Evolutionary conservation across 2,113 vertebrate species (phyloP).

Genomic region (Oplegnathus fasciatus): DNA sequence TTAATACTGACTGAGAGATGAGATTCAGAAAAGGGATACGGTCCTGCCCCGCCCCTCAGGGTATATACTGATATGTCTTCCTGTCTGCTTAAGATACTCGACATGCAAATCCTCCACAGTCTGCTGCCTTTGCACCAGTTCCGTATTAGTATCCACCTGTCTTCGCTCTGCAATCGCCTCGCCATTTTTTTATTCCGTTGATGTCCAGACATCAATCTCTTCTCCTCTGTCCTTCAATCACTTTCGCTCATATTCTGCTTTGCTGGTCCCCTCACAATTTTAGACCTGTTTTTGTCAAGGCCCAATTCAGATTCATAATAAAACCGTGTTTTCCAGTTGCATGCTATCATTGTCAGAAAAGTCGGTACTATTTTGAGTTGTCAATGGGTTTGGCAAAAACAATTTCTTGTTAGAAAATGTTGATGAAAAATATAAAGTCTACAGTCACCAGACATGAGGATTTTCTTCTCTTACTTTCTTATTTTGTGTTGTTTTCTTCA

Average conservation of each 20-base stretch:
- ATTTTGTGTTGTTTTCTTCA: slow-evolving; percentile 9
- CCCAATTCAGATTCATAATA: slow-evolving; percentile 24
- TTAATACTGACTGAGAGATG: slow-evolving; percentile 49
- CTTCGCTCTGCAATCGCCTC: slow-evolving; percentile 43
- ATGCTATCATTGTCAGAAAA: slow-evolving; percentile 35
- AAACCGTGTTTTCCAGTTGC: slow-evolving; percentile 29
- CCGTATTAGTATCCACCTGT: slow-evolving; percentile 53
- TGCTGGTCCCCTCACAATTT: slow-evolving; percentile 3
- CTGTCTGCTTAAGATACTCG: slow-evolving; percentile 56
- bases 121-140: slow-evolving; percentile 47
- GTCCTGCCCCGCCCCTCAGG: slow-evolving; percentile 26
- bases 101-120: slow-evolving; percentile 52
- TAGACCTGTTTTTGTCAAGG: slow-evolving; percentile 6
- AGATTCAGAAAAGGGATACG: slow-evolving; percentile 33
- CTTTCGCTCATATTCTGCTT: slow-evolving; percentile 17
- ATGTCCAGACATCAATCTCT: slow-evolving; percentile 51
- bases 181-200: slow-evolving; percentile 37
- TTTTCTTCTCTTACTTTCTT: background rate
- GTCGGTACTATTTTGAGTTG: slow-evolving; percentile 22
- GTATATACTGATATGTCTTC: slow-evolving; percentile 45
- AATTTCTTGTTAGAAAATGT: slow-evolving; percentile 14
- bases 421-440: background rate
- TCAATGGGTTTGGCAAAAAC: slow-evolving; percentile 21
- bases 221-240: slow-evolving; percentile 56
- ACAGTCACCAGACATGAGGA: background rate